Base-by-base conservation (phyloP, 2,113 vertebrate genomes). In the Galemys pyrenaicus region DNA sequence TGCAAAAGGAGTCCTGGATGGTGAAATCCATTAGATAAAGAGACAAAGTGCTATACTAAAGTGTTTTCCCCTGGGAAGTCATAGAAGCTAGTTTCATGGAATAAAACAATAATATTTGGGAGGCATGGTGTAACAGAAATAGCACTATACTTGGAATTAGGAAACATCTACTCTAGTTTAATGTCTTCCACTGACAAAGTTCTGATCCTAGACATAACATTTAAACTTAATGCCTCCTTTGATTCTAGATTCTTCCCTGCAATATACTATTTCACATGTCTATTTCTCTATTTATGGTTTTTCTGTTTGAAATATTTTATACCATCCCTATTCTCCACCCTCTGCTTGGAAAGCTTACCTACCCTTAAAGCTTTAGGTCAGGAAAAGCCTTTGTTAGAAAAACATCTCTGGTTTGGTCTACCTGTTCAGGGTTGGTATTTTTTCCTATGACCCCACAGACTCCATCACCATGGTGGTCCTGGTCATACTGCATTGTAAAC, bases 321-420 rank as follows among this genome's bases (percentile, higher is more conserved):
- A 35, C 79, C 26, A n/a, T 32, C 17, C 12, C 32, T 39, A 82
- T 16, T 62, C 37, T 13, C 30, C 19, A 86, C 30, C 6, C 15
- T 91, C 94, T 89, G 80, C 20, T 8, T 85, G 30, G 46, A 89
- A 84, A 67, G 83, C 7, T 87, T 80, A 46, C 26, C 9, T 95
- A 17, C 49, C 19, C 9, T 70, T 65, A 85, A 82, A 78, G 41
- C 68, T 35, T 82, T 78, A 80, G 17, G 5, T 85, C 22, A 88
- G n/a, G 28, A 4, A 81, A 20, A 70, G 8, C 9, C 64, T 65
- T 86, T 28, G 58, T 92, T 70, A 44, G 64, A 74, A 89, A 87
- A 3, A 19, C 9, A 86, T 86, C 1, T 11, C 24, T n/a, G 46
- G 49, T 11, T 19, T n/a, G 46, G 49, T 58, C 32, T 51, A 24